Evolutionary conservation across 2,797 vertebrate species (phyloP).

Genomic region (Coregonus ussuriensis): DNA sequence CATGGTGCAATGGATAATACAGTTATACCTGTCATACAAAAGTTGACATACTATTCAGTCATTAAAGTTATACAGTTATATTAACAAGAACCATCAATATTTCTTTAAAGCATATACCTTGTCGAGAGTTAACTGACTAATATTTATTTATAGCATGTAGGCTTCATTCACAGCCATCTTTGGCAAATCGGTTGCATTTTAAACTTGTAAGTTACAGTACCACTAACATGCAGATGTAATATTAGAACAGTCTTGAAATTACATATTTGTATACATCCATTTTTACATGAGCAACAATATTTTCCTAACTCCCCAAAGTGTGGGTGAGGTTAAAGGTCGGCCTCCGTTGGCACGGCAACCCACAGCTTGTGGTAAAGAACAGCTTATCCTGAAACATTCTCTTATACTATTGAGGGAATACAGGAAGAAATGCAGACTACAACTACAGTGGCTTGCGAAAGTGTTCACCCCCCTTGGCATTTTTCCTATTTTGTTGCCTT

Average conservation of each 20-base stretch:
- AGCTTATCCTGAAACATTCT: constrained; percentile 65
- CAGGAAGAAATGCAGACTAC: constrained; percentile 57
- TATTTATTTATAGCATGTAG: constrained; percentile 11
- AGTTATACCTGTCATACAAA: constrained; percentile 24
- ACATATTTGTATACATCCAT: constrained; percentile 40
- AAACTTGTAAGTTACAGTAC: constrained; percentile 42
- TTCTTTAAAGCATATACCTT: constrained; percentile 54
- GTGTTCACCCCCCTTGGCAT: no score
- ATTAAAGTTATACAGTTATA: constrained; percentile 36
- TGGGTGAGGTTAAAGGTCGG: constrained; percentile 43
- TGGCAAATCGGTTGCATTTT: constrained; percentile 38
- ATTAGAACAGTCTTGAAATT: constrained; percentile 56
- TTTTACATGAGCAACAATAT: constrained; percentile 39
- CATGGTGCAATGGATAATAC: constrained; percentile 40
- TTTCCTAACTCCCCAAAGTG: constrained; percentile 43
- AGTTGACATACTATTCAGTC: constrained; percentile 13
- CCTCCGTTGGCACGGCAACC: constrained; percentile 60
- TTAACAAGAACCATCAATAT: constrained; percentile 38
- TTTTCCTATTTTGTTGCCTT: no score
- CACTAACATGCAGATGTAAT: constrained; percentile 57
- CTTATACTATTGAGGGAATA: constrained; percentile 46
- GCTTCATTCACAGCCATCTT: constrained; percentile 36
- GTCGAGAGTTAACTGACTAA: constrained; percentile 38
- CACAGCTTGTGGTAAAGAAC: constrained; percentile 63
- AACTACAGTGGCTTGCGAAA: constrained; percentile 32